These are phyloP conservation scores for Sapayoa aenigma DNA, from an alignment of 2,113 vertebrate species.

Conservation along the genomic window DNA sequence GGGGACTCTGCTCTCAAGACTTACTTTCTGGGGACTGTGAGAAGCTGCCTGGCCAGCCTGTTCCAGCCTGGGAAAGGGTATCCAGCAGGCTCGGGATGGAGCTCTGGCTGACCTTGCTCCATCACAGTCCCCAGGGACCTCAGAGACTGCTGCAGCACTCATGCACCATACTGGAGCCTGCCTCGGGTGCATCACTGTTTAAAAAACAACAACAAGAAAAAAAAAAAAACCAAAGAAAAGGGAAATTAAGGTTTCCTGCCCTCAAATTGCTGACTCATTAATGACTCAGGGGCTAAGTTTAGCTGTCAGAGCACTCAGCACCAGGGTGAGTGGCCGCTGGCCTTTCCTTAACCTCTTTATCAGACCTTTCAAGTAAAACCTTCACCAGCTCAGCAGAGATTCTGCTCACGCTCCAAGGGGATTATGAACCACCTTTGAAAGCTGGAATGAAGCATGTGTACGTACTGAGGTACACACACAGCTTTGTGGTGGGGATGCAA, in stretches of 20 bases:
- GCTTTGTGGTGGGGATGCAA: background rate
- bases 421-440: background rate
- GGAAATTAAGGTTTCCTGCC: background rate
- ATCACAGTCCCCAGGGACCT: background rate
- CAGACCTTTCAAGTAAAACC: background rate
- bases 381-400: background rate
- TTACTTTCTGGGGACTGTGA: background rate
- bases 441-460: background rate
- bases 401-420: background rate
- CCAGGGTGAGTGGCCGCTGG: background rate
- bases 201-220: no score
- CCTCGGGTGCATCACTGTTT: background rate
- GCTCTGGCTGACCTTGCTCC: background rate
- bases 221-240: background rate
- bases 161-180: background rate
- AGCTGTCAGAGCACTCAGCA: background rate
- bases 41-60: background rate
- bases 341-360: slow-evolving; percentile 1
- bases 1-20: background rate
- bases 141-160: background rate
- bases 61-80: background rate
- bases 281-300: slow-evolving; percentile 27
- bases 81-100: background rate
- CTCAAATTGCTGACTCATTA: background rate
- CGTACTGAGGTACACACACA: accelerated